Conservation (phyloP, 2,888 invertebrate species). For the Liodrosophila aerea region DNA sequence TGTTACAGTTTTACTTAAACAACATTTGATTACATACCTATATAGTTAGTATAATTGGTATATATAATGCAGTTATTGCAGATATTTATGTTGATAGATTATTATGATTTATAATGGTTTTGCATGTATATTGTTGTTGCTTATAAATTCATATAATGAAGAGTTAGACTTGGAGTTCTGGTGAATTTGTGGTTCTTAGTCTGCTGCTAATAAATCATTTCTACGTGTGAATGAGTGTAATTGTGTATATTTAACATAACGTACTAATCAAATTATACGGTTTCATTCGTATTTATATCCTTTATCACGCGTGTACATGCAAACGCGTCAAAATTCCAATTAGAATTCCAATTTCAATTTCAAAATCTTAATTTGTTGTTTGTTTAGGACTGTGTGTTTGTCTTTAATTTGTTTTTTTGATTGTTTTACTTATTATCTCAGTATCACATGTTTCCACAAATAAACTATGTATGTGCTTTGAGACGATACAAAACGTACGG, state of each 20-base stretch:
- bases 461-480: constrained; percentile 45
- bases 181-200: constrained; percentile 23
- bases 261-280: constrained; percentile 31
- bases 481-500: constrained; percentile 48
- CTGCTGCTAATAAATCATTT: constrained; percentile 14
- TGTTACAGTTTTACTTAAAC: constrained; percentile 36
- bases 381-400: constrained; percentile 27
- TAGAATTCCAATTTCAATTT: constrained; percentile 24
- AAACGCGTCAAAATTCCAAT: constrained; percentile 37
- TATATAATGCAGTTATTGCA: constrained; percentile 50
- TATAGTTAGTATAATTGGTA: constrained; percentile 39
- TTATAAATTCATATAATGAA: constrained; percentile 17
- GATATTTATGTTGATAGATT: constrained; percentile 39
- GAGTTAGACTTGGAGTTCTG: constrained; percentile 23
- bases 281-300: constrained; percentile 21
- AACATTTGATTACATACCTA: constrained; percentile 50
- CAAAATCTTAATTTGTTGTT: constrained; percentile 11
- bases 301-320: constrained; percentile 37
- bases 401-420: constrained; percentile 30
- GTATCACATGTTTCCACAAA: constrained; percentile 78
- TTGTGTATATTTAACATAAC: constrained; percentile 26
- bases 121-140: constrained; percentile 4
- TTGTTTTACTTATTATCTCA: constrained; percentile 80
- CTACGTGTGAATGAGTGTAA: constrained; percentile 5
- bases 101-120: constrained; percentile 33